Conservation (phyloP, 2,797 vertebrate species). For the Chloroceryle inda region DNA sequence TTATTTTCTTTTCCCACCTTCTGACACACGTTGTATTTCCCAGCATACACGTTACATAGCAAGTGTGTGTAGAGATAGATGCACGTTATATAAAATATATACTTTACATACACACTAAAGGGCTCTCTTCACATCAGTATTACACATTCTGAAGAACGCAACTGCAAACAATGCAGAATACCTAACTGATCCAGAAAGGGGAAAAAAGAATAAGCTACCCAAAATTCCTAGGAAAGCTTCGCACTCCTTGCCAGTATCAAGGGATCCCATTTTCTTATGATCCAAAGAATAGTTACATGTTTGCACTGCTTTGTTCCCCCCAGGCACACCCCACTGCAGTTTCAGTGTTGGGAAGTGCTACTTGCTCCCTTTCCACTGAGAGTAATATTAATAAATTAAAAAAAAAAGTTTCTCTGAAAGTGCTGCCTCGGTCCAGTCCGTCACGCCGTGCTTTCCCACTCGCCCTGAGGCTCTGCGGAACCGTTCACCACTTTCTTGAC, state of each 20-base stretch:
- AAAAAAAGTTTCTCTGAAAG: conserved; percentile 60
- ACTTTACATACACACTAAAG: conserved; percentile 46
- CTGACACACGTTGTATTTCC: neutral
- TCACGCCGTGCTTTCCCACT: conserved; percentile 79
- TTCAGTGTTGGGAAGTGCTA: conserved; percentile 45
- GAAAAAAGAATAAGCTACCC: conserved; percentile 16
- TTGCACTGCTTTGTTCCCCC: conserved; percentile 32
- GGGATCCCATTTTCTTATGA: conserved; percentile 29
- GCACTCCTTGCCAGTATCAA: conserved; percentile 41
- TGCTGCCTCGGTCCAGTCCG: conserved; percentile 23
- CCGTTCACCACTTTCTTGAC: conserved; percentile 84
- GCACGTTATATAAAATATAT: conserved; percentile 60
- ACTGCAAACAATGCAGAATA: neutral
- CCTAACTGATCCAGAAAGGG: neutral
- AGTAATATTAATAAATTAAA: conserved; percentile 69
- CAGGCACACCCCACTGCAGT: conserved; percentile 10
- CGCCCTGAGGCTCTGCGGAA: conserved; percentile 73
- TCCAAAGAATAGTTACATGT: conserved; percentile 43
- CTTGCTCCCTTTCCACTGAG: conserved; percentile 47
- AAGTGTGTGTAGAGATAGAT: neutral
- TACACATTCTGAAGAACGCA: neutral
- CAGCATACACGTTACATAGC: conserved; percentile 11
- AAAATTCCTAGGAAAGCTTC: conserved; percentile 31
- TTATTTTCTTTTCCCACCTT: conserved; percentile 35
- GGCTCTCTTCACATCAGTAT: neutral